Conservation (phyloP, 2,113 vertebrate genomes). For the Oenanthe oenanthe region DNA sequence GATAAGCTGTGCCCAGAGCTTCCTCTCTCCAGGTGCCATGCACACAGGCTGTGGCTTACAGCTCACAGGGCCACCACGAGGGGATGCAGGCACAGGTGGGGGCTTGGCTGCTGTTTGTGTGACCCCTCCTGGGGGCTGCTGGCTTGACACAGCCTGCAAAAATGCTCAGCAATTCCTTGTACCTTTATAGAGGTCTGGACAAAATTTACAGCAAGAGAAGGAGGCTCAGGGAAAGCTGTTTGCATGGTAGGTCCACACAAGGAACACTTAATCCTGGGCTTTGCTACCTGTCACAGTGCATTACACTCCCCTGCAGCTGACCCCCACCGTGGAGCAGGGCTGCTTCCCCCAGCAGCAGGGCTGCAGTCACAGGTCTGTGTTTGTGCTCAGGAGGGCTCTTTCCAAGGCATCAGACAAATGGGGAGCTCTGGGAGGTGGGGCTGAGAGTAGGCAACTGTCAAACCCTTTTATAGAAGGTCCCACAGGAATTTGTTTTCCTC, state of each 20-base stretch:
- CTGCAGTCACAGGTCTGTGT: not conserved
- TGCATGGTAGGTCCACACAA: not conserved
- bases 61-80: not conserved
- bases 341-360: not conserved
- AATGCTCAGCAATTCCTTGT: not conserved
- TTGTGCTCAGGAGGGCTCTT: not conserved
- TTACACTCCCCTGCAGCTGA: not conserved
- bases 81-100: not conserved
- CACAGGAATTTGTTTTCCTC: constrained; percentile 67
- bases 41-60: not conserved
- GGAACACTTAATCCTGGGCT: constrained; percentile 32
- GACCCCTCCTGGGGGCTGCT: not conserved
- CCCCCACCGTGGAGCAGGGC: not conserved
- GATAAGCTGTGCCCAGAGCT: not conserved
- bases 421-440: not conserved
- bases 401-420: not conserved
- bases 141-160: not conserved
- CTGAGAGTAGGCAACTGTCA: constrained; percentile 3
- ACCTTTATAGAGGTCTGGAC: not conserved
- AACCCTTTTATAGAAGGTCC: constrained; percentile 63
- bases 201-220: not conserved
- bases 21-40: not conserved
- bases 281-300: constrained; percentile 38
- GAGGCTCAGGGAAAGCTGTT: not conserved
- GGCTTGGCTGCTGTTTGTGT: not conserved